Percentiles rank a stretch among this genome's conserved stretches.
Evolutionary conservation across 1,140 invertebrate genomes (phyloP).

Genomic region (Telenomus remus): DNA sequence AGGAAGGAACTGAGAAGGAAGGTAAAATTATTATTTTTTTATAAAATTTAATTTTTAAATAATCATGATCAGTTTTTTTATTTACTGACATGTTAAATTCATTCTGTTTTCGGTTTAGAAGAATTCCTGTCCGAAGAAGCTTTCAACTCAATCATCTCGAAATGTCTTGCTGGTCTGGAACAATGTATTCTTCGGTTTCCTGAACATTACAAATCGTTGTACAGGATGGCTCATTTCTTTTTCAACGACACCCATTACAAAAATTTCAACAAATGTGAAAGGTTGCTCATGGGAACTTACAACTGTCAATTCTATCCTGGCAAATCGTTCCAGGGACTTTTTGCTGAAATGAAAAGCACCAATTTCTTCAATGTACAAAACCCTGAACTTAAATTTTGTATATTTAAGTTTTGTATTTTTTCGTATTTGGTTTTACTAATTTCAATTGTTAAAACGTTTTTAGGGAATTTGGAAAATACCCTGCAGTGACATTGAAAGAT

Average conservation of each 20-base stretch:
- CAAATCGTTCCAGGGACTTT: slow-evolving; percentile 85
- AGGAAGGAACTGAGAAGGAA: slow-evolving; percentile 49
- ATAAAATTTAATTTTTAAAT: no score
- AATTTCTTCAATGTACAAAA: slow-evolving; percentile 90
- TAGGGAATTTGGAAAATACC: slow-evolving; percentile 95
- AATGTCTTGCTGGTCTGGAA: slow-evolving; percentile 86
- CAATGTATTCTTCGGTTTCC: slow-evolving; percentile 90
- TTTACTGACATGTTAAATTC: no score
- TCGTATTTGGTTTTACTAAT: background rate
- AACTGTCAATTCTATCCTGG: slow-evolving; percentile 77
- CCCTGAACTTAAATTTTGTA: slow-evolving; percentile 60
- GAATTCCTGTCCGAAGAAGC: slow-evolving; percentile 68
- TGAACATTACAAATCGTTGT: slow-evolving; percentile 94
- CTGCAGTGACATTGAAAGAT: slow-evolving; percentile 90
- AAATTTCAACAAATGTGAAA: slow-evolving; percentile 81
- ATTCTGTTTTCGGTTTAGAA: slow-evolving; percentile 57
- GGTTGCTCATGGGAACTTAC: slow-evolving; percentile 83
- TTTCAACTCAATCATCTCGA: slow-evolving; percentile 69
- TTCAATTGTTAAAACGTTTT: slow-evolving; percentile 21
- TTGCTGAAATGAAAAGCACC: slow-evolving; percentile 86
- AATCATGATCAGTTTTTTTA: background rate
- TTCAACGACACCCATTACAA: slow-evolving; percentile 83
- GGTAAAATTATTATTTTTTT: slow-evolving; percentile 60
- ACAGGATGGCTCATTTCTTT: slow-evolving; percentile 89
- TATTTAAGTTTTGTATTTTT: slow-evolving; percentile 4